Percentiles rank a stretch among this genome's conserved stretches.
These are phyloP conservation scores for Chionomys nivalis DNA, from an alignment of 2,113 vertebrate species.

Conservation along the genomic window DNA sequence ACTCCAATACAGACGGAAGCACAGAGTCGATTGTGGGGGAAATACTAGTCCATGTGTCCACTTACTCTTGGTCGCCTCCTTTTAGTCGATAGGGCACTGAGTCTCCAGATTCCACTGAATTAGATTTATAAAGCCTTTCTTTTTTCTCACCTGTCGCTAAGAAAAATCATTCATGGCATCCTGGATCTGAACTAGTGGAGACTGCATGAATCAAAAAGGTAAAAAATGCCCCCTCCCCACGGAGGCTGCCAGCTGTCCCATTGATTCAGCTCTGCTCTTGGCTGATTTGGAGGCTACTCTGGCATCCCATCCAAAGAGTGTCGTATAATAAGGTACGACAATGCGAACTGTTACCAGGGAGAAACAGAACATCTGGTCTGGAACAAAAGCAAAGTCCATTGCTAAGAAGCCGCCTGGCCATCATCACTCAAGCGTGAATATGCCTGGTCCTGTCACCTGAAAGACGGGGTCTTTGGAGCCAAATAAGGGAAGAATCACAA, in stretches of 20 bases:
- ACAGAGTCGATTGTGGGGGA: conserved; percentile 83
- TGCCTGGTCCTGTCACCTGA: conserved; percentile 49
- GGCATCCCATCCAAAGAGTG: conserved; percentile 84
- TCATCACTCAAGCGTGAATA: conserved; percentile 70
- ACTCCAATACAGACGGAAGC: conserved; percentile 62
- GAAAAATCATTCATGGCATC: conserved; percentile 86
- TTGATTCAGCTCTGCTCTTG: conserved; percentile 84
- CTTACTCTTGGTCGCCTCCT: conserved; percentile 64
- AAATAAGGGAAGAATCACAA: conserved; percentile 50
- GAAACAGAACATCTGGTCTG: conserved; percentile 87
- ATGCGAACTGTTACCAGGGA: conserved; percentile 84
- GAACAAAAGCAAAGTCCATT: conserved; percentile 83
- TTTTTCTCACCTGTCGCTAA: conserved; percentile 84
- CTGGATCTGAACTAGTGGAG: conserved; percentile 81
- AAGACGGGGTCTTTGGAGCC: conserved; percentile 58
- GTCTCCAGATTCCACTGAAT: conserved; percentile 85
- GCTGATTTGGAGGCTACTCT: conserved; percentile 82
- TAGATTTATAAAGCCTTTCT: conserved; percentile 86
- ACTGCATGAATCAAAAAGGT: conserved; percentile 87
- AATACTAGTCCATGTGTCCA: conserved; percentile 77
- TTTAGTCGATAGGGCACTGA: conserved; percentile 83
- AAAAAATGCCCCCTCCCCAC: conserved; percentile 77
- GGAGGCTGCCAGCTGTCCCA: conserved; percentile 87
- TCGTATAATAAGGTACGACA: conserved; percentile 85
- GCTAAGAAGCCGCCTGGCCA: conserved; percentile 72